These are phyloP conservation scores for Eupleurogrammus muticus DNA, from an alignment of 2,797 vertebrate genomes.

Conservation along the genomic window DNA sequence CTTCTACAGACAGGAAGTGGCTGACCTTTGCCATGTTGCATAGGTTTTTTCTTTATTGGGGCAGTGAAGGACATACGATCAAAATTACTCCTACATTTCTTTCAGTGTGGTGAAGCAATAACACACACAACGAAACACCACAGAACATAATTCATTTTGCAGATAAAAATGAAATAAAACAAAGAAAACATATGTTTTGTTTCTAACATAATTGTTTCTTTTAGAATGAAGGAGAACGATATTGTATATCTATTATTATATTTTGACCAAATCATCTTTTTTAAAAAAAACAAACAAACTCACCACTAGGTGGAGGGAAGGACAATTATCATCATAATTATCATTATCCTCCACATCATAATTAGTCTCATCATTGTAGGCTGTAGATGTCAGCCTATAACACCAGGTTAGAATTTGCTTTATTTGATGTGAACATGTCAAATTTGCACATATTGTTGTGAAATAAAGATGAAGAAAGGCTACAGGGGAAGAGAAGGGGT, in stretches of 20 bases:
- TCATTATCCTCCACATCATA: background rate
- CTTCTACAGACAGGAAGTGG: too few species aligned
- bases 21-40: too few species aligned
- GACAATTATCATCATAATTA: constrained; percentile 6
- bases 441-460: background rate
- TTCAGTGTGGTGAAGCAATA: too few species aligned
- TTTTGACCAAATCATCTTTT: background rate
- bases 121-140: too few species aligned
- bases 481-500: too few species aligned
- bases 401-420: background rate
- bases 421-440: background rate
- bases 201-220: background rate
- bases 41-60: too few species aligned
- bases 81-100: too few species aligned
- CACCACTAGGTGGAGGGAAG: constrained; percentile 5
- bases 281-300: background rate
- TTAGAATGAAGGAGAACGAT: background rate
- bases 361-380: background rate
- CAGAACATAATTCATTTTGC: background rate
- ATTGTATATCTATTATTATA: background rate
- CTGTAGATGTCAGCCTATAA: background rate
- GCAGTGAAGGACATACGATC: too few species aligned
- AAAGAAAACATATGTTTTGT: background rate
- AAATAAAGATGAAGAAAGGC: background rate
- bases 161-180: background rate